Conservation (phyloP, 1,140 invertebrate species). For the Hylaeus anthracinus region DNA sequence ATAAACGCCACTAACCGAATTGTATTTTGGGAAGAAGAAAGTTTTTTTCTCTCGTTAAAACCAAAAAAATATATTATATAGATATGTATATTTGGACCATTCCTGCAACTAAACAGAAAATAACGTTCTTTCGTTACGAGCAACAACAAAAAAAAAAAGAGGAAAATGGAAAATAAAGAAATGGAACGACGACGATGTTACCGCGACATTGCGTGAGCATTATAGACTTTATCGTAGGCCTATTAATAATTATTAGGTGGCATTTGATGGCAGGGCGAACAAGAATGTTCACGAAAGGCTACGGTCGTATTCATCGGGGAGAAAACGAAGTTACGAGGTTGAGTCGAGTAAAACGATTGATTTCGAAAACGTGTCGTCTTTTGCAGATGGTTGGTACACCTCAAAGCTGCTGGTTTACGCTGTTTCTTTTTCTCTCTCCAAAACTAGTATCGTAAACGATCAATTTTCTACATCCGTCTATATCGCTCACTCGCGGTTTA, state of each 20-base stretch:
- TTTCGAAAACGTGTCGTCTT: slow-evolving; percentile 12
- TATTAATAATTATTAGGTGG: slow-evolving; percentile 76
- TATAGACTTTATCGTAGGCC: slow-evolving; percentile 77
- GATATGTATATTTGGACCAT: slow-evolving; percentile 81
- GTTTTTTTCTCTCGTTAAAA: slow-evolving; percentile 81
- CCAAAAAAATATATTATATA: slow-evolving; percentile 81
- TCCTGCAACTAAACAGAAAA: slow-evolving; percentile 80
- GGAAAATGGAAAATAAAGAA: slow-evolving; percentile 57
- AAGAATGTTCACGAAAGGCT: slow-evolving; percentile 56
- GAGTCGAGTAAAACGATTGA: slow-evolving; percentile 11
- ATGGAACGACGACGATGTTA: slow-evolving; percentile 68
- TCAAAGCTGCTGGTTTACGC: slow-evolving; percentile 1
- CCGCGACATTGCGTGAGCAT: slow-evolving; percentile 72
- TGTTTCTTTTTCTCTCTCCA: background rate
- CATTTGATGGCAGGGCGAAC: slow-evolving; percentile 64
- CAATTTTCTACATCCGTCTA: slow-evolving; percentile 38
- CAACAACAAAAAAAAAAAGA: slow-evolving; percentile 67
- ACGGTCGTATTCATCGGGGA: slow-evolving; percentile 70
- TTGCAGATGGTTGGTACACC: background rate
- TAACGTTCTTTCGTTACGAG: slow-evolving; percentile 79
- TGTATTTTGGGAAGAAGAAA: slow-evolving; percentile 80
- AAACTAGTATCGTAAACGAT: background rate
- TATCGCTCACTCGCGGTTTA: slow-evolving; percentile 69
- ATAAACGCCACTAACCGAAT: slow-evolving; percentile 77
- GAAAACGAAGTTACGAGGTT: slow-evolving; percentile 23